Conservation (phyloP, 1,140 invertebrate species). For the Drosophila teissieri region DNA sequence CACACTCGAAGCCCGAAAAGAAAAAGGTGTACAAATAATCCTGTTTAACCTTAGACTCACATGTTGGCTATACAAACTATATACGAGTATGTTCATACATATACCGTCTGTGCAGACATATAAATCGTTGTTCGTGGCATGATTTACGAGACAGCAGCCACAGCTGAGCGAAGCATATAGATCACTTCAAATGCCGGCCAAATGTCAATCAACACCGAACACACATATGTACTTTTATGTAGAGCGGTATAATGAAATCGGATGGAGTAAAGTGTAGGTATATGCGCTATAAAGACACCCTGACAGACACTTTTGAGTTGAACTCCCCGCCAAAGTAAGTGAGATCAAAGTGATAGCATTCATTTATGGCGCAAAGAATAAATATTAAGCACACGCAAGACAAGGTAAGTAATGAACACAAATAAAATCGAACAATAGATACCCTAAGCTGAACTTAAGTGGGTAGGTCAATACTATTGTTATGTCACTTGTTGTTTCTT, state of each 20-base stretch:
- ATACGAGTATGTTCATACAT: not conserved
- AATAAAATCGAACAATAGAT: constrained; percentile 18
- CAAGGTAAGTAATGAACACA: constrained; percentile 6
- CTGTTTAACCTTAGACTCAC: constrained; percentile 61
- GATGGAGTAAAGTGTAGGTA: constrained; percentile 25
- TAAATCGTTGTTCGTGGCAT: constrained; percentile 56
- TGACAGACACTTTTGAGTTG: constrained; percentile 50
- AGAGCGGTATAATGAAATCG: constrained; percentile 34
- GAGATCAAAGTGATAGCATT: constrained; percentile 41
- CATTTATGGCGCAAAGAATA: constrained; percentile 18
- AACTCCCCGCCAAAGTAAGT: constrained; percentile 23
- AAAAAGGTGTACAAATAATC: constrained; percentile 50
- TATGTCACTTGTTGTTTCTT: constrained; percentile 3
- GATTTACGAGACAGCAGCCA: constrained; percentile 66
- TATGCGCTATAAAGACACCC: constrained; percentile 9
- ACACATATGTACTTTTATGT: constrained; percentile 1
- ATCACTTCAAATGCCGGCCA: constrained; percentile 66
- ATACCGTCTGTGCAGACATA: constrained; percentile 38
- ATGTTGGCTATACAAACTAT: constrained; percentile 5
- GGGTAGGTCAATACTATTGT: constrained; percentile 12
- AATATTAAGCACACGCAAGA: constrained; percentile 16
- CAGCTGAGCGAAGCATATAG: constrained; percentile 48
- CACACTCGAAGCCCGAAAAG: constrained; percentile 12
- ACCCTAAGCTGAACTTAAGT: constrained; percentile 3
- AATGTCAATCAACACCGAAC: constrained; percentile 70